A percentile compares a stretch with the other conserved stretches of the same genome.
Conservation (phyloP, 2,113 vertebrate genomes). For the Odontophorus gujanensis region DNA sequence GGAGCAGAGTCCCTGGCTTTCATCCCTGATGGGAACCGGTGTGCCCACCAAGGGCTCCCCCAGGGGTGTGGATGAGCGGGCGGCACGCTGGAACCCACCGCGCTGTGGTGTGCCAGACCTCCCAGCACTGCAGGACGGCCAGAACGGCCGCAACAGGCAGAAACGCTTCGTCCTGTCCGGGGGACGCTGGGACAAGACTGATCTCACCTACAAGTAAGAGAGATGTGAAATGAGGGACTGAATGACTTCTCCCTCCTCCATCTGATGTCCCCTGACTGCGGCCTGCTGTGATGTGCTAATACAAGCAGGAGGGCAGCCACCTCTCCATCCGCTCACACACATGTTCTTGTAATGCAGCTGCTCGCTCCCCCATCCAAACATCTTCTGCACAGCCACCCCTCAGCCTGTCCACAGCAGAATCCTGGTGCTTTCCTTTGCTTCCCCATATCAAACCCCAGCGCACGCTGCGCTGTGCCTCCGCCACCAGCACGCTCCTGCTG, state of each 20-base stretch:
- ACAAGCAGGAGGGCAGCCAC: not conserved
- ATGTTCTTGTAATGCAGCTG: not conserved
- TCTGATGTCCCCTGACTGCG: rapidly evolving
- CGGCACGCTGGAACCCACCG: constrained; percentile 65
- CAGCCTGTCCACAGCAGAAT: rapidly evolving
- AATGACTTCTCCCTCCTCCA: not conserved
- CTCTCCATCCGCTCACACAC: not conserved
- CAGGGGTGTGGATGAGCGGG: rapidly evolving
- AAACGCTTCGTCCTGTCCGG: constrained; percentile 89
- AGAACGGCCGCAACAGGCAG: constrained; percentile 77
- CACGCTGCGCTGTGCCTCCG: not conserved
- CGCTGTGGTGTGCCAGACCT: constrained; percentile 90
- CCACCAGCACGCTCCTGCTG: not conserved
- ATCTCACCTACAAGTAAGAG: constrained; percentile 93
- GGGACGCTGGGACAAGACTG: constrained; percentile 85
- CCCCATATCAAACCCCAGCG: not conserved
- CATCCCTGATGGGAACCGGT: not conserved
- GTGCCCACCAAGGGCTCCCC: constrained; percentile 52
- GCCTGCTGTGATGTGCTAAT: rapidly evolving
- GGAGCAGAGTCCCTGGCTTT: constrained; percentile 60
- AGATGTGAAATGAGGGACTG: rapidly evolving
- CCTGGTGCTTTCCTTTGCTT: rapidly evolving
- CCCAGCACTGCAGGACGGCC: constrained; percentile 6
- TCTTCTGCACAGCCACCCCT: not conserved
- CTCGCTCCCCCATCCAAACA: not conserved